phyloP scores from a whole-genome alignment of 2,888 invertebrate species.

The Diaphora mendica region DNA sequence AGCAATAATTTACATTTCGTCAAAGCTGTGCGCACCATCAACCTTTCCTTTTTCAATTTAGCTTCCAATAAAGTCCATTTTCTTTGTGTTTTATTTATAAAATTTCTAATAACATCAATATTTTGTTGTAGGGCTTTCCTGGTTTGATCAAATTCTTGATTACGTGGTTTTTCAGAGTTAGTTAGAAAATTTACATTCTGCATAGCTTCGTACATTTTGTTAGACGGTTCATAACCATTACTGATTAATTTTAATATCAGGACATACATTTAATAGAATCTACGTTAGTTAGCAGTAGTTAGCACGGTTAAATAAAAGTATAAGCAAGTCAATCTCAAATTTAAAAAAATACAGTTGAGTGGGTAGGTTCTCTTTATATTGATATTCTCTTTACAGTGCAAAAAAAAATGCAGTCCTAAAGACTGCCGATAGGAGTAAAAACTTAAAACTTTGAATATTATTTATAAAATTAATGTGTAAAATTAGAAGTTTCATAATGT shows the following conservation, averaged over 20 bases:
- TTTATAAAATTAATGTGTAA: no score
- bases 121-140: constrained; percentile 20
- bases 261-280: background rate
- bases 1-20: constrained; percentile 23
- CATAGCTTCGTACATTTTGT: background rate
- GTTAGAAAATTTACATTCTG: background rate
- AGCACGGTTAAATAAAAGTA: background rate
- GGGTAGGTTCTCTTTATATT: no score
- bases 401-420: no score
- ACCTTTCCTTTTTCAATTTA: constrained; percentile 31
- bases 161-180: constrained; percentile 11
- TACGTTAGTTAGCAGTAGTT: no score
- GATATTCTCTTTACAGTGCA: no score
- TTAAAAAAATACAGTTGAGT: no score
- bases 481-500: no score
- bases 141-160: constrained; percentile 20
- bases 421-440: no score
- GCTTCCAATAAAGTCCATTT: constrained; percentile 19
- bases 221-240: background rate
- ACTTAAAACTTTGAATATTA: no score
- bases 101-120: constrained; percentile 1
- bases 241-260: background rate
- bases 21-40: constrained; percentile 28
- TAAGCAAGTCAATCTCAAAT: no score
- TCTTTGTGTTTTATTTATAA: constrained; percentile 5